Conservation (phyloP, 1,140 invertebrate species). For the Tyrophagus putrescentiae region DNA sequence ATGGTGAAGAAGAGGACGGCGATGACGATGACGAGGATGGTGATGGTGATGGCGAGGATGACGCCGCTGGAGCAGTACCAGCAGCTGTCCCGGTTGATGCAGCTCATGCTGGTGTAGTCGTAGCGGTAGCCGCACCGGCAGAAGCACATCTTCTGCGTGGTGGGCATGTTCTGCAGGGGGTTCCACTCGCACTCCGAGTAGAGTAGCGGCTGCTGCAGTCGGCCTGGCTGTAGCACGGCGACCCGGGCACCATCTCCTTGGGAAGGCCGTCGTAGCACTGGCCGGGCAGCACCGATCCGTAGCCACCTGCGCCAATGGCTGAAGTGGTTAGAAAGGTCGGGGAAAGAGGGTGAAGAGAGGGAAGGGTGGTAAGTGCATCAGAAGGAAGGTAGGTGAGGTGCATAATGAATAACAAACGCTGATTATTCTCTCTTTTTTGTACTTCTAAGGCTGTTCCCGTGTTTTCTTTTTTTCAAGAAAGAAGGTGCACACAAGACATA, state of each 20-base stretch:
- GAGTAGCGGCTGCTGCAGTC: neutral
- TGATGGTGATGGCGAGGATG: neutral
- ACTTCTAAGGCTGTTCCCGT: no score
- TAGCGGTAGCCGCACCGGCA: constrained; percentile 9
- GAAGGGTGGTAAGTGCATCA: no score
- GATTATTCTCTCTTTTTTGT: no score
- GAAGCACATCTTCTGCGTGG: constrained; percentile 3
- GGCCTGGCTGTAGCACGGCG: neutral
- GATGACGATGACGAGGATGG: neutral
- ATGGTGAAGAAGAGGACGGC: neutral
- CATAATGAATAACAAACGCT: no score
- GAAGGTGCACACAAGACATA: no score
- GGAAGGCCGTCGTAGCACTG: neutral
- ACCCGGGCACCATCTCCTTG: neutral
- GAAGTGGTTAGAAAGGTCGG: no score
- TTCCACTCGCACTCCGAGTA: neutral
- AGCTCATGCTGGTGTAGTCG: neutral
- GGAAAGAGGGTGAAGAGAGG: no score
- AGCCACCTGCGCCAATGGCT: no score
- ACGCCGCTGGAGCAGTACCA: neutral
- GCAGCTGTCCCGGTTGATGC: neutral
- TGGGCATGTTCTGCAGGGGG: neutral
- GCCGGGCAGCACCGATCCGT: no score
- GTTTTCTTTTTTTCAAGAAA: no score
- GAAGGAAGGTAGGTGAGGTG: no score